phyloP scores from a whole-genome alignment of 2,797 vertebrate genomes.

The Sandelia bainsii region DNA sequence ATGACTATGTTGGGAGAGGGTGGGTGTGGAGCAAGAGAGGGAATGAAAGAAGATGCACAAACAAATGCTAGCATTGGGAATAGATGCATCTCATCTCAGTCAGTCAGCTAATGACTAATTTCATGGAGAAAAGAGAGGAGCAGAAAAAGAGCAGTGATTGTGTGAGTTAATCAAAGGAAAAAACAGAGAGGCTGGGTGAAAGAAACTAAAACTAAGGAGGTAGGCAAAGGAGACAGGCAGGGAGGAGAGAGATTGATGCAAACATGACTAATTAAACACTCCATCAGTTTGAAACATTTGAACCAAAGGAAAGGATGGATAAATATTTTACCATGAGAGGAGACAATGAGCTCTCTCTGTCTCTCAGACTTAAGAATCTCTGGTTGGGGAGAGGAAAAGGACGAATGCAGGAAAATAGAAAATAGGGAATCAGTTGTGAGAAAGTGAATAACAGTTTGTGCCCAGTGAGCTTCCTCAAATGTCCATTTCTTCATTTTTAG shows the following conservation, averaged over 20 bases:
- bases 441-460: constrained; percentile 41
- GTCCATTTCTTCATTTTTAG: constrained; percentile 67
- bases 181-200: constrained; percentile 44
- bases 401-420: constrained; percentile 21
- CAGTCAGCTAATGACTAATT: constrained; percentile 81
- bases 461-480: constrained; percentile 46
- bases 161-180: constrained; percentile 61
- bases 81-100: constrained; percentile 80
- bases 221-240: constrained; percentile 33
- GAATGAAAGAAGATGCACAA: constrained; percentile 64
- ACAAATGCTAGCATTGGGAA: constrained; percentile 78
- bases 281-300: constrained; percentile 68
- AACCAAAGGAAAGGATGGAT: constrained; percentile 69
- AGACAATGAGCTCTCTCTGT: constrained; percentile 60
- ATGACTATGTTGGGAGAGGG: constrained; percentile 30
- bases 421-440: constrained; percentile 24
- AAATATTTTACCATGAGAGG: constrained; percentile 78
- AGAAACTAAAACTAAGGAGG: constrained; percentile 40
- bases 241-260: constrained; percentile 42
- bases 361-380: constrained; percentile 28
- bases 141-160: constrained; percentile 55
- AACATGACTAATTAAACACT: constrained; percentile 75
- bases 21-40: constrained; percentile 29
- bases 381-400: constrained; percentile 10
- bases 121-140: constrained; percentile 65